These are phyloP conservation scores for Alaudala cheleensis DNA, from an alignment of 2,113 vertebrate genomes.

Conservation along the genomic window DNA sequence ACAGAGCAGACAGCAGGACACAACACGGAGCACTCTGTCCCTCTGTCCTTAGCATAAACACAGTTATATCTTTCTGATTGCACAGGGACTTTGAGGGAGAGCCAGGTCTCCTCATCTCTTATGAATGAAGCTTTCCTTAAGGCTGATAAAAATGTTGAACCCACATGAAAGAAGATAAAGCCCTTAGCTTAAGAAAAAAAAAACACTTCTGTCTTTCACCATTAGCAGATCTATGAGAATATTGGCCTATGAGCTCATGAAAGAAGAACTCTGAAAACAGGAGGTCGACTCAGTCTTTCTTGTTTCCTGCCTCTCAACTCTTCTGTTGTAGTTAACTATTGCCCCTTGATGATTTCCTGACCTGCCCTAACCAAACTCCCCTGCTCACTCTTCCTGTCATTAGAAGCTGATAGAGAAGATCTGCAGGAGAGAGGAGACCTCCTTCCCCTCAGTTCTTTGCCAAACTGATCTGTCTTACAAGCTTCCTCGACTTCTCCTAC, in stretches of 20 bases:
- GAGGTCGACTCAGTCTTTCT: conserved; percentile 3
- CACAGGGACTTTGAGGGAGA: background rate
- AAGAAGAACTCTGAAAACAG: conserved; percentile 34
- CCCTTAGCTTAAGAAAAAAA: background rate
- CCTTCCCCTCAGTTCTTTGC: background rate
- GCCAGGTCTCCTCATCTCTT: background rate
- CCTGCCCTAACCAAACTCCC: background rate
- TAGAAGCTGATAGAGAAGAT: conserved; percentile 1
- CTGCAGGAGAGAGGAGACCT: background rate
- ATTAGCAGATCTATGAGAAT: conserved; percentile 6
- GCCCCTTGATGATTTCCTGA: background rate
- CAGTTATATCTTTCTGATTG: background rate
- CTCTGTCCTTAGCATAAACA: background rate
- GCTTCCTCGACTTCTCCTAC: background rate
- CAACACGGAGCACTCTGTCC: background rate
- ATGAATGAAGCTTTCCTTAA: conserved; percentile 11
- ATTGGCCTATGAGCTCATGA: conserved; percentile 47
- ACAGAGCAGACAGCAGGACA: background rate
- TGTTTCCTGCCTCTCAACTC: conserved; percentile 21
- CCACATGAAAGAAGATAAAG: conserved; percentile 14
- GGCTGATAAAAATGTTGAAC: background rate
- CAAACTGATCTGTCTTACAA: conserved; percentile 39
- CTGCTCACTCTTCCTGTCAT: background rate
- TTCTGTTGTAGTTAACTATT: background rate
- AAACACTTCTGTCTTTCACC: conserved; percentile 13